phyloP scores from a whole-genome alignment of 2,113 vertebrate genomes.

The Myrmecobius fasciatus region DNA sequence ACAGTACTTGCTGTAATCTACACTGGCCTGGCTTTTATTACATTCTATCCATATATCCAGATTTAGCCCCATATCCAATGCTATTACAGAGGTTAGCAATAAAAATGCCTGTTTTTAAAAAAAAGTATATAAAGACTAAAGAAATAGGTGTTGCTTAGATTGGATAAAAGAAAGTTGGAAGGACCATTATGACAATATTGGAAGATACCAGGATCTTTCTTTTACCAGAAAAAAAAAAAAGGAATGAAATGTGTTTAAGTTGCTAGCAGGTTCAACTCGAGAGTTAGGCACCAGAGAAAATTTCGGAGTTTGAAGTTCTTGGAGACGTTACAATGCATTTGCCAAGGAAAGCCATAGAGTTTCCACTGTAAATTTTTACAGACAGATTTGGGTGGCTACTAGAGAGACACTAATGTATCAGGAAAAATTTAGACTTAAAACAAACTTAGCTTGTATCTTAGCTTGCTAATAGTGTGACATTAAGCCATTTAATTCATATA shows the following conservation, averaged over 20 bases:
- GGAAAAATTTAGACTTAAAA: background rate
- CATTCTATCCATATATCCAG: conserved; percentile 31
- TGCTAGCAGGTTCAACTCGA: background rate
- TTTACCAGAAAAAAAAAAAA: conserved; percentile 4
- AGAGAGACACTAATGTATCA: background rate
- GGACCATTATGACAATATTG: background rate
- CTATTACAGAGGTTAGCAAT: conserved; percentile 18
- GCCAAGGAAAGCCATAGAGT: background rate
- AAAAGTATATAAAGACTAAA: background rate
- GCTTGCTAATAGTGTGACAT: background rate
- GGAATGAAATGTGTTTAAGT: conserved; percentile 27
- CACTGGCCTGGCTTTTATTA: conserved; percentile 4
- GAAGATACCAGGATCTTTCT: background rate
- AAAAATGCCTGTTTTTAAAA: conserved; percentile 23
- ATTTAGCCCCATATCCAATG: background rate
- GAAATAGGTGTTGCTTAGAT: background rate
- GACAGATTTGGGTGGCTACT: background rate
- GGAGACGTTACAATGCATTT: background rate
- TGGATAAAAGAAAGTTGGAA: conserved; percentile 14
- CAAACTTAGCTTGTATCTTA: background rate
- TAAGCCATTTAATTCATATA: background rate
- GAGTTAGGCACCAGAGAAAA: background rate
- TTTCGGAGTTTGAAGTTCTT: background rate
- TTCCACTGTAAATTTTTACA: background rate
- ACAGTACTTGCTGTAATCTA: background rate